Base-by-base conservation (phyloP, 2,888 invertebrate species). In the Rugalucina vietnamica region DNA sequence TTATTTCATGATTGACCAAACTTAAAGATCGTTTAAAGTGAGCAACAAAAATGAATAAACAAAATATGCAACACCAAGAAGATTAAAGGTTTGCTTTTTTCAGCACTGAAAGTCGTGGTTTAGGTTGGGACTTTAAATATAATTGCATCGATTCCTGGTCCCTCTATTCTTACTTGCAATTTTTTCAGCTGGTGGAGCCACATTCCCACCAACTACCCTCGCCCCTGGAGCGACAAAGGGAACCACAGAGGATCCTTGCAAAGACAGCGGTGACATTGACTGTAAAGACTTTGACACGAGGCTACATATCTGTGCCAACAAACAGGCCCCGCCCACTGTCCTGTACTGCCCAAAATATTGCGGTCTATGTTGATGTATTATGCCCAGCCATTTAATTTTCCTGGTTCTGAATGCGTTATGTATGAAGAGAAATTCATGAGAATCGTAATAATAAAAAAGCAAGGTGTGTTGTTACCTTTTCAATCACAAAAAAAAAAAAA, bases 261-360 rank as follows among this genome's bases (percentile, higher is more conserved):
- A 39, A n/a, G 86, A 86, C 75, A 78, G 78, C 29, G 79, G 75
- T 5, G 78, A 76, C 3, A 65, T 86, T 18, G 78, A 86, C 72
- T 86, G 86, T 78, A 77, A 82, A 76, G 49, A 75, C 32, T 77
- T 86, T 79, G 83, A 86, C 54, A 65, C 72, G 43, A 60, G n/a
- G 1, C 75, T 86, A 2, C 49, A 75, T 3, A 82, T 86, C 37
- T 86, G 86, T 65, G 79, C 76, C 0, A 79, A 84, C 36, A 86
- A 82, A 49, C 34, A 57, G 32, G 37, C 81, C 12, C 79, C 84
- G 24, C 79, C 86, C 24, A 79, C 81, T 10, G 27, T 60, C n/a
- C 34, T 82, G 43, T 84, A 84, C 43, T 86, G 86, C 73, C 82
- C 86, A 21, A 86, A 86, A 74, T 86, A 79, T 49, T 86, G 86